Evolutionary conservation across 1,140 invertebrate species (phyloP), one percentile per base, ranked within the genome.

Genomic region (Trypoxylus dichotomus): DNA sequence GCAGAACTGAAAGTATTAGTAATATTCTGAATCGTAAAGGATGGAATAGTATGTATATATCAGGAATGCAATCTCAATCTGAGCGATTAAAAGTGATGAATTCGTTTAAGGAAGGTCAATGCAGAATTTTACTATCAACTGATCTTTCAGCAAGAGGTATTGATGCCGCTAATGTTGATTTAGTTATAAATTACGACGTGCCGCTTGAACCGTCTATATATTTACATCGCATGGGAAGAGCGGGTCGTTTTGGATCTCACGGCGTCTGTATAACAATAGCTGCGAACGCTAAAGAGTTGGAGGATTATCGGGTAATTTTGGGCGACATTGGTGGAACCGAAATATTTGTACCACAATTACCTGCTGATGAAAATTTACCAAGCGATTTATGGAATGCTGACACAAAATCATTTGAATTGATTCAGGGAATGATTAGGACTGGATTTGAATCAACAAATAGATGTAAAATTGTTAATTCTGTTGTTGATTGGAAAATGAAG

Each of bases 181-280:
- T 99, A 58, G 93, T 99, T 0, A 91, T 99, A 10, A 98, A 99
- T 87, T 90, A 98, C 82, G 97, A 99, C 85, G 85, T 94, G 54
- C 96, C 98, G 1, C 83, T 81, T 73, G 93, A 97, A 84, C 89
- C 90, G 81, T 92, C 95, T 76, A 98, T 95, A 2, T 99, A 99
- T 90, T 90, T 99, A 77, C 98, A 99, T 88, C 90, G 98, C 85
- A 97, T 98, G 84, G 98, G 98, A 6, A 90, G 97, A 82, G 96
- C 96, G 74, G 98, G 97, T 1, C 89, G 98, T 81, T 99, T 93
- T 88, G 95, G 95, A 1, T 92, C 93, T 19, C 89, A 90, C 83
- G 95, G 94, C 76, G 89, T 91, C 72, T 91, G 93, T 25, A 90
- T 96, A 27, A 93, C 89, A 79, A 89, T 95, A 75, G 82, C 92